Evolutionary conservation across 2,888 invertebrate genomes (phyloP), one percentile per base, ranked within the genome.

Genomic region (Dicranocentrus wangi): DNA sequence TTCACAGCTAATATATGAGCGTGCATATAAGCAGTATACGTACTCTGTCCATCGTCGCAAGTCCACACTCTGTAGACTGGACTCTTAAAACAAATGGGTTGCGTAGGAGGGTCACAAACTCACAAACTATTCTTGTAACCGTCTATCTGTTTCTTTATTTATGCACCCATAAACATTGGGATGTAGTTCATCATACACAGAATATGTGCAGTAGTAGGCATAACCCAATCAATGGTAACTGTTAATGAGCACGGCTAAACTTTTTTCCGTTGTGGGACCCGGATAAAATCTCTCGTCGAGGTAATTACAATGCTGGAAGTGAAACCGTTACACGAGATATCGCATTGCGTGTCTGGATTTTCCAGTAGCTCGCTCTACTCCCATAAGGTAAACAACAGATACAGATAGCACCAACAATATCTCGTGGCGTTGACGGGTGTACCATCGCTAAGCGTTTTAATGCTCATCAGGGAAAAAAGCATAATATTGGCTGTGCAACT

Each of bases 41-140:
- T 28, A 32, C 7, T 63, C 13, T 61, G 69, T 69, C 69, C 51
- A 69, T 61, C 60, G 25, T 69, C 77, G 27, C n/a, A 15, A 21
- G 39, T 63, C 27, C 42, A 27, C 23, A n/a, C n/a, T n/a, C n/a
- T n/a, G n/a, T 25, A 68, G 60, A 23, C 69, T 69, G 77, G 77
- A 77, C 69, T 60, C 51, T 60, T 69, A 63, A 58, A 71, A 73
- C 63, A 73, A 73, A 73, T 73, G 63, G 5, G 3, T 60, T 51
- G 58, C 58, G 58, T 58, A 58, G 58, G 58, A 13, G 58, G 58
- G 25, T 58, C 13, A 32, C n/a, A 32, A 32, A 32, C 32, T 32
- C 32, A 32, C n/a, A n/a, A n/a, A n/a, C n/a, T n/a, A n/a, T n/a
- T n/a, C n/a, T n/a, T n/a, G n/a, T n/a, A n/a, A n/a, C n/a, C n/a